These are phyloP conservation scores for Matsumurasca onukii DNA, from an alignment of 1,140 invertebrate species.

Conservation along the genomic window DNA sequence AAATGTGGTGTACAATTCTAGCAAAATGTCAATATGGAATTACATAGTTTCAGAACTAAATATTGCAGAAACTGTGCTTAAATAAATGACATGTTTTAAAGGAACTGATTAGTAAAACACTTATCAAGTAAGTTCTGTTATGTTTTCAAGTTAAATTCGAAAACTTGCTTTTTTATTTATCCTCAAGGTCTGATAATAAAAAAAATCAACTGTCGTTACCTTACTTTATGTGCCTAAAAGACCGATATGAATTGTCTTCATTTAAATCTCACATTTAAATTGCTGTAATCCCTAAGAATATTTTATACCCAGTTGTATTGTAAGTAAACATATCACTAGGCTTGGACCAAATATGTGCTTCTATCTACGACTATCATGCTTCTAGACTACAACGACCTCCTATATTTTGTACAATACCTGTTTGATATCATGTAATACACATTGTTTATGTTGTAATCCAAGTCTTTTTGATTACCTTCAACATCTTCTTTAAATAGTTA, in stretches of 20 bases:
- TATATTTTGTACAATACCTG: conserved; percentile 9
- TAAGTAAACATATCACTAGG: conserved; percentile 2
- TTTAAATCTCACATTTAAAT: background rate
- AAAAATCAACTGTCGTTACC: background rate
- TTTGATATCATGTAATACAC: conserved; percentile 11
- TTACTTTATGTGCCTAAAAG: background rate
- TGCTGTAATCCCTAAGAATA: background rate
- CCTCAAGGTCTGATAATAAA: background rate
- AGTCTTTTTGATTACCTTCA: too few relatives aligned
- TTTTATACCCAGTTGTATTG: background rate
- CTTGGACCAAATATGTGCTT: conserved; percentile 17
- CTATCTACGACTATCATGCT: background rate
- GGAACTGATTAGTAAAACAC: too few relatives aligned
- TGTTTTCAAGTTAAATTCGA: background rate
- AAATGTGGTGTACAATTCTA: background rate
- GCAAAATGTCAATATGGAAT: too few relatives aligned
- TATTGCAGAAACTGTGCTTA: too few relatives aligned
- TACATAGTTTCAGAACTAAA: too few relatives aligned
- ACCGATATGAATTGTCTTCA: background rate
- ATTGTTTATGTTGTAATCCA: conserved; percentile 10
- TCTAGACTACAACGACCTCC: background rate
- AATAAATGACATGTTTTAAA: too few relatives aligned
- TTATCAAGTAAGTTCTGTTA: too few relatives aligned
- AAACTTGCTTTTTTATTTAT: background rate
- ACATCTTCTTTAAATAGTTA: too few relatives aligned